Base-by-base conservation (phyloP, 1,140 invertebrate species). In the silkworm (Bombyx mori) region DNA sequence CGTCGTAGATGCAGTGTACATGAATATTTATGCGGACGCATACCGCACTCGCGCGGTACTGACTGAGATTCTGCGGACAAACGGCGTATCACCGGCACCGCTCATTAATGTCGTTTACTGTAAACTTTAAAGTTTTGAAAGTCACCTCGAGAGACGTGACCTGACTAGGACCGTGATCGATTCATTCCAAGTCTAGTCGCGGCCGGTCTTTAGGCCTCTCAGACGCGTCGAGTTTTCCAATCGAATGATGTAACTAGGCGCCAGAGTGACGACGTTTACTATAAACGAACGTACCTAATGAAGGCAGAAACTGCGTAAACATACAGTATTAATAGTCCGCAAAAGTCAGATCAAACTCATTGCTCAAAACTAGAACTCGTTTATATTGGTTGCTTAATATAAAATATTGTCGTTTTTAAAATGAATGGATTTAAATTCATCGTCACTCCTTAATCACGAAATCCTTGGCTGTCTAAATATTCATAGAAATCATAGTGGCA, bases 51-150 rank as follows among this genome's bases (percentile, higher is more conserved):
- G 65, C 63, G 50, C 57, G 58, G 51, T 57, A 62, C 57, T 9
- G 57, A 44, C 55, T 46, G 58, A 35, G 64, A 60, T 66, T 65
- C 61, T 47, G 59, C 52, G 42, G 57, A 62, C 56, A 63, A 66
- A 58, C 66, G 66, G 70, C 61, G 58, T 65, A 62, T 60, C 68
- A 68, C 60, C 61, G 56, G 58, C 64, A 69, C 67, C 66, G 65
- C 72, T 77, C 77, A 81, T 82, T 82, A 82, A 75, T 77, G 74
- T 77, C 75, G 62, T 71, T 77, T 79, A 77, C 61, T 73, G 71
- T 76, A 75, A 79, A 77, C n/a, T 79, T 75, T 81, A 77, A 80
- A 74, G 70, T 80, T 80, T 76, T 80, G 71, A 79, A 82, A 77
- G 78, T 68, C 75, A 66, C 76, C 67, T 77, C 68, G 64, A 78